phyloP scores from a whole-genome alignment of 2,797 vertebrate species.

The Acrossocheilus wenchowensis region DNA sequence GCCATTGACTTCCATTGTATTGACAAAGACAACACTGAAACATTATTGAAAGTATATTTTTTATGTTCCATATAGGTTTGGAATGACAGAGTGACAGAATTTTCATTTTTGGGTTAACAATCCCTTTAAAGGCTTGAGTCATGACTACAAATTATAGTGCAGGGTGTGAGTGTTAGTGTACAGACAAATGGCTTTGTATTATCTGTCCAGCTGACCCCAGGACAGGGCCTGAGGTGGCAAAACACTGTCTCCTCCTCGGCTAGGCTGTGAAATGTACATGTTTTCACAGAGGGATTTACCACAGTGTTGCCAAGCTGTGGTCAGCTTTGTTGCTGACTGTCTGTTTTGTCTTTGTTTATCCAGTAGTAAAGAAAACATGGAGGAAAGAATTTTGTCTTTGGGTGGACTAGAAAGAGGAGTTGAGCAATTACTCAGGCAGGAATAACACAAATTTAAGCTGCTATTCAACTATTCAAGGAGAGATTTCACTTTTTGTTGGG shows the following conservation, averaged over 20 bases:
- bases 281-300: slow-evolving; percentile 66
- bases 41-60: background rate
- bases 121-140: slow-evolving; percentile 1
- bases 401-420: slow-evolving; percentile 30
- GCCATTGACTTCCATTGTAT: background rate
- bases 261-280: slow-evolving; percentile 67
- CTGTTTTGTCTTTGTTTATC: slow-evolving; percentile 47
- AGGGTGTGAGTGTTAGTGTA: slow-evolving; percentile 22
- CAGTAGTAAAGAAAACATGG: slow-evolving; percentile 47
- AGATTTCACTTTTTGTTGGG: background rate
- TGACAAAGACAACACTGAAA: background rate
- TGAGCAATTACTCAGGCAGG: slow-evolving; percentile 9
- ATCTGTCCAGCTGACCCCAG: slow-evolving; percentile 56
- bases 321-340: slow-evolving; percentile 52
- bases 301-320: slow-evolving; percentile 58
- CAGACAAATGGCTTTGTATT: slow-evolving; percentile 48
- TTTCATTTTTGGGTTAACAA: background rate
- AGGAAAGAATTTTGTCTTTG: slow-evolving; percentile 30
- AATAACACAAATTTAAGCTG: slow-evolving; percentile 14
- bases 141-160: slow-evolving; percentile 13
- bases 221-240: slow-evolving; percentile 62
- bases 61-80: background rate
- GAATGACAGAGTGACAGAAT: background rate
- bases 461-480: background rate
- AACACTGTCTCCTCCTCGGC: slow-evolving; percentile 55